These are phyloP conservation scores for Cuniculus paca DNA, from an alignment of 2,797 vertebrate species.

Conservation along the genomic window DNA sequence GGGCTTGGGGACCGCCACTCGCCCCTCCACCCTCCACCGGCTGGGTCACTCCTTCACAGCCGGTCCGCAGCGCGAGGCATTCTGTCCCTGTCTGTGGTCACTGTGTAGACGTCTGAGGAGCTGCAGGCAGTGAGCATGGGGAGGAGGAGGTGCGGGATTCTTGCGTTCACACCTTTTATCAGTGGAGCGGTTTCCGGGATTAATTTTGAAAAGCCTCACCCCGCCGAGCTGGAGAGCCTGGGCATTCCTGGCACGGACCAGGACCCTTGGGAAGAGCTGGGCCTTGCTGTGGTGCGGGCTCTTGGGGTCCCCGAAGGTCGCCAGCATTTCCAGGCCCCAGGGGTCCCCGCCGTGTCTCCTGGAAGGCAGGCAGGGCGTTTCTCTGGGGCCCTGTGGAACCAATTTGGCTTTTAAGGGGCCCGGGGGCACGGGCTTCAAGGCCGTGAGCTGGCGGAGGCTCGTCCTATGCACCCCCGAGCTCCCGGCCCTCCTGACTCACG, in stretches of 20 bases:
- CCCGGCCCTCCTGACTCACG: neutral
- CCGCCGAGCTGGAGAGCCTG: neutral
- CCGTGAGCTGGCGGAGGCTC: neutral
- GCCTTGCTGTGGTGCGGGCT: neutral
- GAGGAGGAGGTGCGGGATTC: neutral
- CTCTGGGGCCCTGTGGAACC: neutral
- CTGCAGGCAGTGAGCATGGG: neutral
- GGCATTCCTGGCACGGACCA: slow-evolving; percentile 32
- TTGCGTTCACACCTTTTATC: slow-evolving; percentile 56
- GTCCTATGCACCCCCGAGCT: neutral
- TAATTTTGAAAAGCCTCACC: slow-evolving; percentile 39
- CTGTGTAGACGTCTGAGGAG: neutral
- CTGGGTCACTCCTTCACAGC: neutral
- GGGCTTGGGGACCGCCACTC: accelerated
- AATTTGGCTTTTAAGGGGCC: slow-evolving; percentile 38
- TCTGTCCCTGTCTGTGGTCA: neutral
- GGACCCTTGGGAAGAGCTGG: neutral
- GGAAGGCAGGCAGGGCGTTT: slow-evolving; percentile 13
- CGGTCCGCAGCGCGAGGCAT: accelerated
- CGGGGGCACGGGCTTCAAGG: neutral
- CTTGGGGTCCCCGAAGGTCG: neutral
- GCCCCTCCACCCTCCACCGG: neutral
- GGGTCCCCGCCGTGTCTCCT: neutral
- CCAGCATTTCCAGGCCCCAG: neutral
- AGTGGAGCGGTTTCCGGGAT: slow-evolving; percentile 61